phyloP scores from a whole-genome alignment of 1,140 invertebrate genomes.

The Pseudobourletiella spinata region DNA sequence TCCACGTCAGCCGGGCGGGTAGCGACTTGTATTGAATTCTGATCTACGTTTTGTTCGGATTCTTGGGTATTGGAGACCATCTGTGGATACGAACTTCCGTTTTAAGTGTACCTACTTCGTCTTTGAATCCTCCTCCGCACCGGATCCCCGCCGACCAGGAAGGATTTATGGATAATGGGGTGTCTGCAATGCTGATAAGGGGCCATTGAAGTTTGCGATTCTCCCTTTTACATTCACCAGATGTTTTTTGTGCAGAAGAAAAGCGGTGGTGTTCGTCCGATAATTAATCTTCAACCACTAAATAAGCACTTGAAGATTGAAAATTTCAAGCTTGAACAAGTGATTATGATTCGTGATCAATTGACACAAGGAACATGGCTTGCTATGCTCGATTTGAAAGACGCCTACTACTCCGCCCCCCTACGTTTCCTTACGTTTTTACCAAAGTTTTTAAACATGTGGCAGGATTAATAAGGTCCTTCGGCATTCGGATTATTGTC shows the following conservation, averaged over 20 bases:
- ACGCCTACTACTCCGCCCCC: conserved; percentile 17
- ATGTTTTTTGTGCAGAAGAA: background rate
- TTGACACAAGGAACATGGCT: background rate
- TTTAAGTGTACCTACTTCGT: no score
- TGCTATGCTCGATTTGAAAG: conserved; percentile 21
- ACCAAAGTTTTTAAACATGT: no score
- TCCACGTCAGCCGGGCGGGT: no score
- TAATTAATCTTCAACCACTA: background rate
- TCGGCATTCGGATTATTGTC: no score
- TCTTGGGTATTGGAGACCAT: no score
- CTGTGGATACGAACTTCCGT: no score
- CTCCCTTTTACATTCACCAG: background rate
- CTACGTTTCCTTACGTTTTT: no score
- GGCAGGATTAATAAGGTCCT: no score
- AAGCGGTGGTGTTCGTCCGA: background rate
- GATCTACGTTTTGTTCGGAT: no score
- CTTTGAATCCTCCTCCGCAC: background rate
- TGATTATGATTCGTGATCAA: background rate
- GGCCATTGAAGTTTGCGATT: no score
- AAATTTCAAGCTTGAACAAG: conserved; percentile 7
- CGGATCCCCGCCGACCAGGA: background rate
- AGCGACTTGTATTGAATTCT: no score
- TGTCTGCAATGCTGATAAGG: background rate
- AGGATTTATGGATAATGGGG: background rate
- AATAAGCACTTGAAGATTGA: background rate